Percentiles rank a stretch among this genome's conserved stretches.
Conservation (phyloP, 2,113 vertebrate species). For the Electrona antarctica region DNA sequence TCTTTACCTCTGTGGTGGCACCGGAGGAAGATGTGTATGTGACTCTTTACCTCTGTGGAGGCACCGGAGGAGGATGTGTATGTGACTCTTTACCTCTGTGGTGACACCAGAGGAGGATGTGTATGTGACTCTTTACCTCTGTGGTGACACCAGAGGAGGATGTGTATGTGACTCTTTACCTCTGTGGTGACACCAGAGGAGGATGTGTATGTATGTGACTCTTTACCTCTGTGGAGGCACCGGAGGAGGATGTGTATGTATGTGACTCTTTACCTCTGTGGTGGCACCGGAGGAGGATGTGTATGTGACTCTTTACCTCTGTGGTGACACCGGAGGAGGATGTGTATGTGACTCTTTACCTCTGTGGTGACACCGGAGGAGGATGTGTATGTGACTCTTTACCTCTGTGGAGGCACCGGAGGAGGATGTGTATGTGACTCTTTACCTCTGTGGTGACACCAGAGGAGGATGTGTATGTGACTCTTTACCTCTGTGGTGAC, state of each 20-base stretch:
- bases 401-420: too few relatives aligned
- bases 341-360: constrained; percentile 43
- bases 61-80: too few relatives aligned
- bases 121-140: constrained; percentile 88
- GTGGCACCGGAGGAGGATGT: constrained; percentile 87
- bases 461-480: constrained; percentile 89
- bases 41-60: too few relatives aligned
- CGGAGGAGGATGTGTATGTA: too few relatives aligned
- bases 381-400: constrained; percentile 89
- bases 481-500: too few relatives aligned
- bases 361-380: constrained; percentile 87
- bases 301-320: constrained; percentile 88
- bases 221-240: too few relatives aligned
- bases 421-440: too few relatives aligned
- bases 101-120: constrained; percentile 87
- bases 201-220: constrained; percentile 89
- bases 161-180: constrained; percentile 43
- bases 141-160: too few relatives aligned
- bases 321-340: too few relatives aligned
- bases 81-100: constrained; percentile 75
- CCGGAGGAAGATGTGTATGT: constrained; percentile 90
- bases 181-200: constrained; percentile 87
- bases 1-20: constrained; percentile 81
- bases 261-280: constrained; percentile 75
- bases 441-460: constrained; percentile 85